A percentile compares a stretch with the other conserved stretches of the same genome.
Conservation (phyloP, 2,888 invertebrate genomes). For the Temnothorax rugatulus region DNA sequence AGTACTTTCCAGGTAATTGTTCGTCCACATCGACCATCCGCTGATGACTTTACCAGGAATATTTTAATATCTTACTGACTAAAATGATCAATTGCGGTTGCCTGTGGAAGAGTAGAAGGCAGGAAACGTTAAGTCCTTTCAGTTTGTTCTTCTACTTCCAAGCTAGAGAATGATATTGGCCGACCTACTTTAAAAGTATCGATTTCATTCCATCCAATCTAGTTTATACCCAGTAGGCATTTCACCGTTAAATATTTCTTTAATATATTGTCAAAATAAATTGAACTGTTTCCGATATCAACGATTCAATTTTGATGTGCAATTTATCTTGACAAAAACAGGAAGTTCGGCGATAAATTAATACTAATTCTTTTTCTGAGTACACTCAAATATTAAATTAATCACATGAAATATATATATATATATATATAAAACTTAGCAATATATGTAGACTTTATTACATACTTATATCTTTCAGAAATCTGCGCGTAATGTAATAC, state of each 20-base stretch:
- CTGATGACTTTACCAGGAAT: constrained; percentile 10
- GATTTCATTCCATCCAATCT: constrained; percentile 55
- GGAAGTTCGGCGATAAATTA: not conserved
- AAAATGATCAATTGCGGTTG: constrained; percentile 16
- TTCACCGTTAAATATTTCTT: constrained; percentile 18
- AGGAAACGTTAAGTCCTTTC: constrained; percentile 30
- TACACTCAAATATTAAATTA: not conserved
- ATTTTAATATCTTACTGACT: constrained; percentile 29
- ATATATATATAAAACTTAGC: no score
- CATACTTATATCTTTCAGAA: not conserved
- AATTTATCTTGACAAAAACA: constrained; percentile 5
- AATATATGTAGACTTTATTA: not conserved
- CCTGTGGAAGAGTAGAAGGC: not conserved
- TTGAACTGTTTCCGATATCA: constrained; percentile 28
- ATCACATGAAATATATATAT: not conserved
- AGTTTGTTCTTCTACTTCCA: constrained; percentile 22
- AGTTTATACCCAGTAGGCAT: constrained; percentile 43
- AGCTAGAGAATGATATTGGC: constrained; percentile 20
- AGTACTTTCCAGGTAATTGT: constrained; percentile 7
- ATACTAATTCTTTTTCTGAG: constrained; percentile 19
- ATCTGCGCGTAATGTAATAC: not conserved
- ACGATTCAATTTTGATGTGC: not conserved
- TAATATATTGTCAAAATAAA: constrained; percentile 30
- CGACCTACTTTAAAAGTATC: constrained; percentile 33
- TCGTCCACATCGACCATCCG: not conserved